A percentile compares a stretch with the other conserved stretches of the same genome.
phyloP scores from a whole-genome alignment of 2,888 invertebrate species.

The Eupithecia tripunctaria region DNA sequence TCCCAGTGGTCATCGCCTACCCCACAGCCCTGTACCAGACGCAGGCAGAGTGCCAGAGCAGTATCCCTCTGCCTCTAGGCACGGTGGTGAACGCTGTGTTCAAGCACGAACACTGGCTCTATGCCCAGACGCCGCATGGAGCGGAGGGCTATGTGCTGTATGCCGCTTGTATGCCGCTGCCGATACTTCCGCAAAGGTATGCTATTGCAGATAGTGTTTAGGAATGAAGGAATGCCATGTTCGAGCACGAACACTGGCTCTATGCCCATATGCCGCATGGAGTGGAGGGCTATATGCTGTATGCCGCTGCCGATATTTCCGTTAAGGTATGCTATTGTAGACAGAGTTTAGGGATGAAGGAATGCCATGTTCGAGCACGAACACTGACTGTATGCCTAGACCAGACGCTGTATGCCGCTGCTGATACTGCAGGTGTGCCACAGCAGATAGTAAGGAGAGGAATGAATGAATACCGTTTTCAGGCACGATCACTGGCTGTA shows the following conservation, averaged over 20 bases:
- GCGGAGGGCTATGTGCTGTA: conserved; percentile 93
- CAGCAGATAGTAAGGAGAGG: neutral
- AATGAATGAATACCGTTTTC: conserved; percentile 93
- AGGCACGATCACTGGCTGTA: conserved; percentile 94
- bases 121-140: conserved; percentile 93
- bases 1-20: conserved; percentile 92
- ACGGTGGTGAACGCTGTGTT: conserved; percentile 95
- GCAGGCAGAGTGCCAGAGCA: conserved; percentile 87
- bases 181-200: conserved; percentile 86
- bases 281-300: conserved; percentile 92
- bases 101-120: conserved; percentile 93
- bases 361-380: conserved; percentile 94
- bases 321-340: conserved; percentile 59
- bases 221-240: conserved; percentile 88
- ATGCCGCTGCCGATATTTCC: conserved; percentile 91
- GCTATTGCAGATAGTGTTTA: neutral
- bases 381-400: conserved; percentile 93
- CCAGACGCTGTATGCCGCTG: conserved; percentile 92
- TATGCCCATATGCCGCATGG: conserved; percentile 94
- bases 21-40: conserved; percentile 90
- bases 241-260: conserved; percentile 93
- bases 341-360: conserved; percentile 73
- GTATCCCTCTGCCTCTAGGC: conserved; percentile 89
- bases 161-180: conserved; percentile 90
- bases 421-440: conserved; percentile 86